Evolutionary conservation across 2,113 vertebrate genomes (phyloP), one percentile per base, ranked within the genome.

Genomic region (Planiliza haematocheilus): DNA sequence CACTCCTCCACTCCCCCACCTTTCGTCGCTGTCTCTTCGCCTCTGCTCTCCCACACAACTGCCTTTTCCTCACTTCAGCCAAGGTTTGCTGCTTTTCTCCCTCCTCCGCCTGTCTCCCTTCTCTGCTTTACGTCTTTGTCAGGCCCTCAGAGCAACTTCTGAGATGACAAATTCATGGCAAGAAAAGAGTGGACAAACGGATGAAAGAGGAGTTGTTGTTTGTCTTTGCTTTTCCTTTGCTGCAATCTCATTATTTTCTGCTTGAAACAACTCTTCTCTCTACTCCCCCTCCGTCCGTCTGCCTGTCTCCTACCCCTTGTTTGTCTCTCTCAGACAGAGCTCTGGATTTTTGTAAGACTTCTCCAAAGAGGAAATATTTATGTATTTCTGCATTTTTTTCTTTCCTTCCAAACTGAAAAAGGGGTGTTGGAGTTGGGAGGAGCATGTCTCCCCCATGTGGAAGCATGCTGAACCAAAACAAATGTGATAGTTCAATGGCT

Each of bases 371-470:
- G 68, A 77, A 86, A 90, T 87, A 87, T 91, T 87, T 83, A 86
- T 89, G 52, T 62, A 84, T 84, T 91, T 86, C 59, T 65, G 37
- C 10, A 52, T 77, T 84, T 67, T 77, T 83, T 46, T 20, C 48
- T 46, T 53, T 58, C 49, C 65, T 68, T 52, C n/a, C 64, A 72
- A 74, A 53, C 57, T 57, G 60, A 59, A 39, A 58, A 45, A 30
- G 7, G 52, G 55, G 62, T 30, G 46, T 16, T 46, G 46, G 53
- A 66, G 42, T 21, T 77, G 74, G 63, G 81, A 81, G 85, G 86
- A 79, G 76, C 69, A 20, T 88, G 89, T 85, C 85, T 88, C 91
- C 91, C 87, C 80, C 91, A 84, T 91, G 92, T 92, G 92, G 91
- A 88, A 61, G 63, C 64, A 70, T 24, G 24, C 38, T 79, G 68